Evolutionary conservation across 2,113 vertebrate species (phyloP), one percentile per base, ranked within the genome.

Genomic region (Phaethornis superciliosus): DNA sequence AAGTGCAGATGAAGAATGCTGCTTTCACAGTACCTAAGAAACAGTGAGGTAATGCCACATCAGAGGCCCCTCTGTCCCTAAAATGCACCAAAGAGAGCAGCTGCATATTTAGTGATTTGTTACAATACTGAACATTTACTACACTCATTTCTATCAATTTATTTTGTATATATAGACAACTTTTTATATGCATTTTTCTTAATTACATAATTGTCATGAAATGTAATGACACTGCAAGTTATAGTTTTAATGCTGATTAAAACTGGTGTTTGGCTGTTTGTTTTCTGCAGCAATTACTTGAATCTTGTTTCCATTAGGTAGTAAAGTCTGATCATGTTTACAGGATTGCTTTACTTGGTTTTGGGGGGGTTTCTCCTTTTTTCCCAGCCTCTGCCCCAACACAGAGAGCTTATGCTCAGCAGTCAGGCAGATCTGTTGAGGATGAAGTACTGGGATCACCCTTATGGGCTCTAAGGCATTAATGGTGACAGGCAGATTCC

Each of bases 61-160:
- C 52, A 54, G 44, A 86, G 72, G 71, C 70, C 92, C 78, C 87
- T 84, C 86, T 96, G 14, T 85, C 80, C 72, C 62, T 72, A 86
- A 90, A 90, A 71, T 83, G 91, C 93, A 98, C 97, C 97, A 97
- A 97, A 98, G 97, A 97, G 72, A 98, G 93, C 91, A 97, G 92
- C 92, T 96, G 84, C 85, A 70, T 78, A n/a, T 75, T 24, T 93
- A 77, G 30, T 54, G 26, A 60, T 85, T 67, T 91, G 67, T 78
- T 94, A 44, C 6, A 96, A 72, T 94, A 92, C 79, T 63, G 63
- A 93, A 93, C 51, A 71, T 93, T 97, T 96, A 93, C 86, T 96
- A 78, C 68, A 68, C 85, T 96, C 71, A 96, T 85, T 96, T 95
- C 84, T 95, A 86, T 95, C 60, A n/a, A 72, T 92, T 96, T 91